A percentile compares a stretch with the other conserved stretches of the same genome.
phyloP scores from a whole-genome alignment of 1,140 invertebrate genomes.

The Drosophila takahashii region DNA sequence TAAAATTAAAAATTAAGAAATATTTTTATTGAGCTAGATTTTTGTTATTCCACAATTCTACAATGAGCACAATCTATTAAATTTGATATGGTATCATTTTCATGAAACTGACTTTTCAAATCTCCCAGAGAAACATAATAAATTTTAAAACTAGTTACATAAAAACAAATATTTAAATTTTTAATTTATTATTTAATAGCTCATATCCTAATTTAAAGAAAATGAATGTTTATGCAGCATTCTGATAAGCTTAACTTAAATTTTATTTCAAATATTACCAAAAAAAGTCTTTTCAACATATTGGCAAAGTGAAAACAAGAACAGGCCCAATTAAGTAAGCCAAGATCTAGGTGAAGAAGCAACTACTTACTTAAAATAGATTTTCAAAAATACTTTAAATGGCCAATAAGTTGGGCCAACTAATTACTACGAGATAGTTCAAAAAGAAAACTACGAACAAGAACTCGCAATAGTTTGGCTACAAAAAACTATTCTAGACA shows the following conservation, averaged over 20 bases:
- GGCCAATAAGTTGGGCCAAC: conserved; percentile 37
- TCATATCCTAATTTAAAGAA: not conserved
- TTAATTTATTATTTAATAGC: not conserved
- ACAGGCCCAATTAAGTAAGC: conserved; percentile 24
- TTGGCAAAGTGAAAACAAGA: conserved; percentile 36
- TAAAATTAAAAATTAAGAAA: not conserved
- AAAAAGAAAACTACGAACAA: conserved; percentile 45
- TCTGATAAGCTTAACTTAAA: not conserved
- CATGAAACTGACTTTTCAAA: not conserved
- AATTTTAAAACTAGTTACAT: no score
- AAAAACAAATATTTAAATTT: not conserved
- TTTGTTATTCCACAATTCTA: no score
- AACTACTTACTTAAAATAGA: conserved; percentile 41
- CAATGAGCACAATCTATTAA: no score
- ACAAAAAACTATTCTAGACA: conserved; percentile 46
- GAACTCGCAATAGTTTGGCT: conserved; percentile 40
- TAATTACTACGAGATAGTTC: conserved; percentile 38
- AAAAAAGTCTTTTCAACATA: conserved; percentile 8
- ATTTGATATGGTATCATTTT: no score
- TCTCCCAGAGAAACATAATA: no score
- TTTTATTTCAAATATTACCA: not conserved
- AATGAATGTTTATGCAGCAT: not conserved
- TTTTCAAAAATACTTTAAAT: conserved; percentile 33
- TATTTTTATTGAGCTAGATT: no score
- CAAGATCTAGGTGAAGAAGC: conserved; percentile 23